phyloP scores from a whole-genome alignment of 2,113 vertebrate genomes.

The Xyrauchen texanus region DNA sequence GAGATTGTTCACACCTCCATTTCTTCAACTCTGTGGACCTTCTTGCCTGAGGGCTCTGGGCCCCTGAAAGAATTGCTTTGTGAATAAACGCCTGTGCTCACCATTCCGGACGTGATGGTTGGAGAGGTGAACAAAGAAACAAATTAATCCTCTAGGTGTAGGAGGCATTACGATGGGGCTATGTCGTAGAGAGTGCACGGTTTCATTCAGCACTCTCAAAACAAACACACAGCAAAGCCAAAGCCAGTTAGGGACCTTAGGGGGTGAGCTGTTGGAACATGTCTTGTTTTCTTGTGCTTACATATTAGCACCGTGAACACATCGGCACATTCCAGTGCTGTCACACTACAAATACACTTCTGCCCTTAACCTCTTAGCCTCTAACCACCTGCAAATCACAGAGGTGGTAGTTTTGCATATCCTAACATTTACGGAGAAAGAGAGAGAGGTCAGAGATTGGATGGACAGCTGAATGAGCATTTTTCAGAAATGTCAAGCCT shows the following conservation, averaged over 20 bases:
- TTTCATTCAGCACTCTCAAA: conserved; percentile 36
- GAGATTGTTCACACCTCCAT: conserved; percentile 1
- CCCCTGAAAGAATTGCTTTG: not conserved
- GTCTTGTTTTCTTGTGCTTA: conserved; percentile 24
- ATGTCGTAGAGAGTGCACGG: not conserved
- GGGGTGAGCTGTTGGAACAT: conserved; percentile 49
- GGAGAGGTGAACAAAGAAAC: conserved; percentile 26
- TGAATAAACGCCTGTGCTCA: conserved; percentile 5
- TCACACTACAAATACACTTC: conserved; percentile 40
- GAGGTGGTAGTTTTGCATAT: conserved; percentile 48
- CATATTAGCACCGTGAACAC: conserved; percentile 48
- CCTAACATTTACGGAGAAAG: conserved; percentile 21
- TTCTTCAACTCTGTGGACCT: not conserved
- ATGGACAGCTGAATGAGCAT: not conserved
- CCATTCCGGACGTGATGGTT: too few relatives aligned
- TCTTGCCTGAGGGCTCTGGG: not conserved
- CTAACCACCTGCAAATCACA: conserved; percentile 50
- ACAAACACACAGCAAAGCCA: conserved; percentile 33
- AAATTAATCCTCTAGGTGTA: conserved; percentile 28
- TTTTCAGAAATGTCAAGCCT: too few relatives aligned
- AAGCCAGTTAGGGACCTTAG: conserved; percentile 22
- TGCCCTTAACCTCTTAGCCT: conserved; percentile 30
- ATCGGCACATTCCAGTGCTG: conserved; percentile 39
- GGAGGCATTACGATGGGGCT: conserved; percentile 3
- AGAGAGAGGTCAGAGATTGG: conserved; percentile 11